Percentiles rank a stretch among this genome's conserved stretches.
Conservation (phyloP, 2,113 vertebrate genomes). For the Rhea pennata region DNA sequence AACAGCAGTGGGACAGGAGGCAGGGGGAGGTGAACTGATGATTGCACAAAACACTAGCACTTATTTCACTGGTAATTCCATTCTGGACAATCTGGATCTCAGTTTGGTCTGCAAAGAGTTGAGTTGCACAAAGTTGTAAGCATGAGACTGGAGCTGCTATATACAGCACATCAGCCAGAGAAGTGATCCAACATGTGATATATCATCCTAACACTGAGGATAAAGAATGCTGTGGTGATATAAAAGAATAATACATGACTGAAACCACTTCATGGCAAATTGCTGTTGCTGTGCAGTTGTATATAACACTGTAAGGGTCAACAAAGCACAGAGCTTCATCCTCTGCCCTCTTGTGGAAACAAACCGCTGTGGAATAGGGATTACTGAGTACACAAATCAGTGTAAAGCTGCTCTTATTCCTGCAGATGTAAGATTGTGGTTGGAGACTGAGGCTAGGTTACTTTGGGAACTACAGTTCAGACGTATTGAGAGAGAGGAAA, state of each 20-base stretch:
- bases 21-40: neutral
- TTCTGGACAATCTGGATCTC: neutral
- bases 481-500: neutral
- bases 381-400: neutral
- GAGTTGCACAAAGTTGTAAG: neutral
- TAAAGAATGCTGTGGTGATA: neutral
- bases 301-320: neutral
- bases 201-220: neutral
- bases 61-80: neutral
- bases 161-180: neutral
- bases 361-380: neutral
- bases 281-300: neutral
- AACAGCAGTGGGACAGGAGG: neutral
- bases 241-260: neutral
- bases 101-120: neutral
- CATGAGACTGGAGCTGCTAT: neutral
- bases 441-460: neutral
- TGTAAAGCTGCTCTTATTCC: neutral
- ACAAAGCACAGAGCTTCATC: neutral
- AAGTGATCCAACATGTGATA: neutral
- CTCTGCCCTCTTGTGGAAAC: constrained; percentile 22
- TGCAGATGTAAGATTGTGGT: neutral
- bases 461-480: constrained; percentile 30
- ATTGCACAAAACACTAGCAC: neutral
- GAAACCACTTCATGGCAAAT: neutral